Base-by-base conservation (phyloP, 2,113 vertebrate genomes). In the Phoenicopterus ruber region DNA sequence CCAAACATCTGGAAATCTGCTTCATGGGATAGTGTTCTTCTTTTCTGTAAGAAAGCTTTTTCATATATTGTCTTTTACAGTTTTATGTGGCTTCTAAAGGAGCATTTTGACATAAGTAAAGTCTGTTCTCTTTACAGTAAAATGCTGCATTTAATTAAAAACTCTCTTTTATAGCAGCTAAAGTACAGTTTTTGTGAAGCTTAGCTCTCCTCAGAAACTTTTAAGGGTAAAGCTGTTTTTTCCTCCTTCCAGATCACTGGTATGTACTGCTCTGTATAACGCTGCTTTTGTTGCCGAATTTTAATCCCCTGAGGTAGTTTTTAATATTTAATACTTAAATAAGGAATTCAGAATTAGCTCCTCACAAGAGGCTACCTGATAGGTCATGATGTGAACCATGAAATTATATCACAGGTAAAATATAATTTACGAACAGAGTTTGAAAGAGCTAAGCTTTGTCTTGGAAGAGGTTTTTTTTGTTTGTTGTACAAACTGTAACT, bases 1-100 rank as follows among this genome's bases (percentile, higher is more conserved):
- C 94, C 96, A 97, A 98, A 97, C 91, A 98, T 97, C 96, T 97
- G 96, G 97, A 98, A 98, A 97, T 97, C 88, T 95, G 94, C 96
- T 98, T 97, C 88, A 95, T 81, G 92, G 91, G 90, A 96, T 52
- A 86, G 83, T 83, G 94, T 95, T 97, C 95, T 97, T 96, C 95
- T 97, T 93, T 96, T 81, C 94, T 88, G 67, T 92, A 96, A 86
- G 97, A 97, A 96, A 96, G 97, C 55, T 95, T 98, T 98, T 94
- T 90, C 94, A 85, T 92, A 98, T 87, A 94, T 66, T 93, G 81
- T 79, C 94, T 97, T 96, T 96, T 93, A 97, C 65, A 91, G 94
- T 92, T 97, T 96, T 95, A 96, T 97, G 89, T 96, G 94, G 78
- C 96, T 97, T 96, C 85, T 95, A 97, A 97, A 96, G 95, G 90